Evolutionary conservation across 2,888 invertebrate genomes (phyloP).

Genomic region (Mycalesis mineus): DNA sequence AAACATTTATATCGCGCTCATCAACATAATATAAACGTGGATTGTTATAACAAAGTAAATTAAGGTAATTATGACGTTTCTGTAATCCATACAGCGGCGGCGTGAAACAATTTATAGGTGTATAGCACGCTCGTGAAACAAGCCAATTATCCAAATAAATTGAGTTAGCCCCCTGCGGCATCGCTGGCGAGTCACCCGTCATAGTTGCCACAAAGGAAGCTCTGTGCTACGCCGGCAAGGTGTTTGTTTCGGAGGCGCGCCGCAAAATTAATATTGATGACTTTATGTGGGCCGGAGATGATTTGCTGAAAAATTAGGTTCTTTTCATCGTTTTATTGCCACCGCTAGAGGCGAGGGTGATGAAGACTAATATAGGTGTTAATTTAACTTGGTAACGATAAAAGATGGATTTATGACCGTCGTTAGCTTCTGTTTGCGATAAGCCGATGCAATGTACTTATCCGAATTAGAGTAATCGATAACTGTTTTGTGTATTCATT

Average conservation of each 20-base stretch:
- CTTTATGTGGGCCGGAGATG: slow-evolving; percentile 74
- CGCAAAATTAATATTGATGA: slow-evolving; percentile 77
- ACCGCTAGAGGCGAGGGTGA: slow-evolving; percentile 59
- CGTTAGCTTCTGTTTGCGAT: slow-evolving; percentile 32
- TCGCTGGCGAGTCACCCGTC: slow-evolving; percentile 38
- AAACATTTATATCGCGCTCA: neutral
- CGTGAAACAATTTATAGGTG: slow-evolving; percentile 44
- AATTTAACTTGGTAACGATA: slow-evolving; percentile 69
- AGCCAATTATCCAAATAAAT: slow-evolving; percentile 73
- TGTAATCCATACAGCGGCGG: slow-evolving; percentile 34
- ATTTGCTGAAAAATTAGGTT: slow-evolving; percentile 76
- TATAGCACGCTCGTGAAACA: slow-evolving; percentile 57
- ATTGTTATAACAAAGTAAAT: slow-evolving; percentile 4
- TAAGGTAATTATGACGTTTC: slow-evolving; percentile 28
- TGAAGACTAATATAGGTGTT: slow-evolving; percentile 75
- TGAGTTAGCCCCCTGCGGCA: slow-evolving; percentile 40
- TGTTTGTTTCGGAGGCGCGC: slow-evolving; percentile 75
- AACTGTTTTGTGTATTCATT: neutral
- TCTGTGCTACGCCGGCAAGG: slow-evolving; percentile 61
- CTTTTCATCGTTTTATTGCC: slow-evolving; percentile 76
- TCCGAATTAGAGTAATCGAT: neutral
- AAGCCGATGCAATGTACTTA: slow-evolving; percentile 5
- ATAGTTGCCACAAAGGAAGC: slow-evolving; percentile 68
- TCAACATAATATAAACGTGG: neutral
- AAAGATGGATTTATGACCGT: slow-evolving; percentile 50